A percentile compares a stretch with the other conserved stretches of the same genome.
Conservation (phyloP, 2,888 invertebrate genomes). For the Tipula helvola region DNA sequence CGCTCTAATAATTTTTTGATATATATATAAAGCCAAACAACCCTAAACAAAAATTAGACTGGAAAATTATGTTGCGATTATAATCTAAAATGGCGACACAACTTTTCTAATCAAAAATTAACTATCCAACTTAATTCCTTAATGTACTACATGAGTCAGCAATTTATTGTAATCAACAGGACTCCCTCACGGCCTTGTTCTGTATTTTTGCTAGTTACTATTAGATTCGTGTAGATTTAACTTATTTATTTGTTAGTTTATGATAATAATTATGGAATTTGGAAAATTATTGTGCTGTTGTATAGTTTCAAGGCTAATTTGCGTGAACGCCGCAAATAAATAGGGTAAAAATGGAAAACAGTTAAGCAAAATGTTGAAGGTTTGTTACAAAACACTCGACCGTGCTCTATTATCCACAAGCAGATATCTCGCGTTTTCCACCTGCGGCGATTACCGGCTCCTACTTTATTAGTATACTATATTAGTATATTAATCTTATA, state of each 20-base stretch:
- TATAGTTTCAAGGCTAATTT: neutral
- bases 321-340: neutral
- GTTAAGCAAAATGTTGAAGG: too few relatives aligned
- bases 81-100: neutral
- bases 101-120: neutral
- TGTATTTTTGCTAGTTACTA: neutral
- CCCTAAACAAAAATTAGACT: neutral
- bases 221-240: neutral
- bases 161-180: neutral
- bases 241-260: neutral
- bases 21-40: neutral
- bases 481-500: too few relatives aligned
- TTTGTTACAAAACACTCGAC: too few relatives aligned
- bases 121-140: neutral
- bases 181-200: neutral
- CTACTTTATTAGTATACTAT: too few relatives aligned
- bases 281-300: neutral
- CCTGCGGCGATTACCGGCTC: too few relatives aligned
- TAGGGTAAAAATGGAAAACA: too few relatives aligned
- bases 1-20: neutral
- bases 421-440: too few relatives aligned
- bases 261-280: neutral
- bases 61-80: neutral
- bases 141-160: neutral
- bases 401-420: too few relatives aligned